Evolutionary conservation across 2,113 vertebrate species (phyloP).

Genomic region (Dasypus novemcinctus): DNA sequence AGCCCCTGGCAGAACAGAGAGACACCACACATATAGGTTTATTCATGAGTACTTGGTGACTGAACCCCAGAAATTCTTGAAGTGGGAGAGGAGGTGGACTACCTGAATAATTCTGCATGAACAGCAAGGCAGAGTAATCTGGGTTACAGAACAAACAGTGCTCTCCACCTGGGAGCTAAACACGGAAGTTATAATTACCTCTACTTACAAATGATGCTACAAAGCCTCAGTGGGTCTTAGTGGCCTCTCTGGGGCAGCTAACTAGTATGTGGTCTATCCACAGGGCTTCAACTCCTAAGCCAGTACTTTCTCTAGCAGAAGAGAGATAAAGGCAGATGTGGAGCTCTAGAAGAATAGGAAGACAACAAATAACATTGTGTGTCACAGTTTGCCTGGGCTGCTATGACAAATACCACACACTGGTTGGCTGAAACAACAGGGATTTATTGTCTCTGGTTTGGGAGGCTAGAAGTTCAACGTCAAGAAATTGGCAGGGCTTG

Average conservation of each 20-base stretch:
- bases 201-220: neutral
- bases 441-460: too few relatives aligned
- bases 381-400: too few relatives aligned
- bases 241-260: neutral
- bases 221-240: neutral
- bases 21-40: too few relatives aligned
- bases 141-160: neutral
- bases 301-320: neutral
- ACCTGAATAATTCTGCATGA: neutral
- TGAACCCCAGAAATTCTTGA: neutral
- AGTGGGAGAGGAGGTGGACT: neutral
- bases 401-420: too few relatives aligned
- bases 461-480: too few relatives aligned
- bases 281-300: neutral
- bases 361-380: neutral
- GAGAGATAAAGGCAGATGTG: neutral
- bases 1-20: neutral
- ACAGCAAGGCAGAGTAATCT: neutral
- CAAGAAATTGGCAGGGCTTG: too few relatives aligned
- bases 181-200: neutral
- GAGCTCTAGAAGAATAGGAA: constrained; percentile 8
- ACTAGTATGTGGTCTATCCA: neutral
- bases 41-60: neutral
- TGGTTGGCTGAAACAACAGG: too few relatives aligned
- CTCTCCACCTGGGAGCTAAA: neutral